These are phyloP conservation scores for Mormoops blainvillei DNA, from an alignment of 2,113 vertebrate species.

Conservation along the genomic window DNA sequence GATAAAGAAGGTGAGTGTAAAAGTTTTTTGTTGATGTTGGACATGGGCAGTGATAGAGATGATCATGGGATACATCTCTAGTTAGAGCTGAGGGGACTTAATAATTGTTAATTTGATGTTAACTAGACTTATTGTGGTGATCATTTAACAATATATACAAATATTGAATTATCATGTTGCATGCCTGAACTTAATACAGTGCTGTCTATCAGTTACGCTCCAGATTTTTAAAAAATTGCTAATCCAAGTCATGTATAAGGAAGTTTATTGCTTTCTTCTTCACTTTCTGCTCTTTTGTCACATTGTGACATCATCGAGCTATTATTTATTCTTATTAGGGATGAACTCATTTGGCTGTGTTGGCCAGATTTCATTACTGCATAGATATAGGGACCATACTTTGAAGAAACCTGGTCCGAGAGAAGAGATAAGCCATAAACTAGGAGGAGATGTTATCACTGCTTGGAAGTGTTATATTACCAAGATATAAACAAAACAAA, in stretches of 20 bases:
- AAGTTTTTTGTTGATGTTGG: not conserved
- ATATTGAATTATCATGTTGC: not conserved
- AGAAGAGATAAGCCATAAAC: not conserved
- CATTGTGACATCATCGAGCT: not conserved
- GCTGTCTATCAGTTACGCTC: not conserved
- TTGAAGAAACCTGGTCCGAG: constrained; percentile 1
- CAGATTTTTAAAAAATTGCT: not conserved
- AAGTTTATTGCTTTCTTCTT: not conserved
- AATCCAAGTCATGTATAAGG: not conserved
- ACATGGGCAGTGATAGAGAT: not conserved
- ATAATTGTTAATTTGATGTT: not conserved
- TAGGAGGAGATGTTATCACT: not conserved
- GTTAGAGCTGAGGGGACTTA: not conserved
- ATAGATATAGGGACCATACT: not conserved
- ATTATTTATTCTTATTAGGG: constrained; percentile 32
- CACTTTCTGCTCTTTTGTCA: not conserved
- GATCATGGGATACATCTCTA: not conserved
- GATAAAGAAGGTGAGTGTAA: constrained; percentile 93
- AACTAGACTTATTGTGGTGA: not conserved
- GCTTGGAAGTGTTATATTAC: not conserved
- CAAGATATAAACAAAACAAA: constrained; percentile 28
- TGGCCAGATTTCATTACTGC: not conserved
- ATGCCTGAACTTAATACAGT: not conserved
- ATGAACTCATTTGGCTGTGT: not conserved
- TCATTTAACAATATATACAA: not conserved